A percentile compares a stretch with the other conserved stretches of the same genome.
Conservation (phyloP, 2,797 vertebrate genomes). For the Macropus fuliginosus region DNA sequence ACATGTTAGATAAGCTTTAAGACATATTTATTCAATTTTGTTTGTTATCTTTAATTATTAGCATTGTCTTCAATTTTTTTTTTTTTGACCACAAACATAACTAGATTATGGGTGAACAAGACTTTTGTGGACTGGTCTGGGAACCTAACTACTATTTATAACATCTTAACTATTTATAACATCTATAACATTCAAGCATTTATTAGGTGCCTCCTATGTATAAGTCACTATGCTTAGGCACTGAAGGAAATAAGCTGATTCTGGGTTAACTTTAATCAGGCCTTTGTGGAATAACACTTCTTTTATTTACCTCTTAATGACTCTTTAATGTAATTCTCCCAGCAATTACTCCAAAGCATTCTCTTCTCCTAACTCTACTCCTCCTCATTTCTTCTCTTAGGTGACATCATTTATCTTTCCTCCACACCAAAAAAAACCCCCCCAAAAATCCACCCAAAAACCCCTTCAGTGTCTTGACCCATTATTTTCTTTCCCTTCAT, state of each 20-base stretch:
- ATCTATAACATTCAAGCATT: background rate
- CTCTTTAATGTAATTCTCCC: background rate
- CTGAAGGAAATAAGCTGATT: background rate
- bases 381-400: background rate
- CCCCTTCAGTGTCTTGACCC: background rate
- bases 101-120: background rate
- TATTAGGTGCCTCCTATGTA: background rate
- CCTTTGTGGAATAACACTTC: background rate
- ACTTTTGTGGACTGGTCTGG: background rate
- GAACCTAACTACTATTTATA: background rate
- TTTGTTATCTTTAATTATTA: too few species aligned
- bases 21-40: background rate
- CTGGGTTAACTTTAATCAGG: background rate
- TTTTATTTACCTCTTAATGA: too few species aligned
- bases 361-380: background rate
- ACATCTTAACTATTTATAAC: background rate
- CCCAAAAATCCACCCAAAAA: background rate
- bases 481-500: too few species aligned
- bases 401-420: background rate
- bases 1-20: background rate
- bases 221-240: background rate
- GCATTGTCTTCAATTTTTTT: background rate
- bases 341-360: background rate
- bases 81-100: background rate
- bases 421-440: background rate